phyloP scores from a whole-genome alignment of 2,888 invertebrate species.

The Cataglyphis rosenhaueri region DNA sequence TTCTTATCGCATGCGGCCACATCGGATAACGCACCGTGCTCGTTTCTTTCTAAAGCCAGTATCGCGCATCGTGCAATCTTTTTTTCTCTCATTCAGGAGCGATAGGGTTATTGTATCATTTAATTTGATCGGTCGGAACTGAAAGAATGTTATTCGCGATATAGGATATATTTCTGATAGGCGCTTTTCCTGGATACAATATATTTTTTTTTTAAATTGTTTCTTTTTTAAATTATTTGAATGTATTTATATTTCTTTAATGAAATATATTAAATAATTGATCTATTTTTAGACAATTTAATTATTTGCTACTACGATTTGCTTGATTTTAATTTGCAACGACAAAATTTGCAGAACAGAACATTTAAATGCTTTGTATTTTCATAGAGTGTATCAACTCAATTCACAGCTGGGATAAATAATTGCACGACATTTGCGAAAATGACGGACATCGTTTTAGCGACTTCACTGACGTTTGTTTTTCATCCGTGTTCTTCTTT shows the following conservation, averaged over 20 bases:
- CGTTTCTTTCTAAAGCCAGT: conserved; percentile 59
- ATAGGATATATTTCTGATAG: background rate
- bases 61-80: conserved; percentile 46
- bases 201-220: background rate
- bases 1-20: conserved; percentile 75
- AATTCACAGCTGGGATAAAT: background rate
- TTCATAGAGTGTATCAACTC: conserved; percentile 5
- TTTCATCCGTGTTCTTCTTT: conserved; percentile 35
- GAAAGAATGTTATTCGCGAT: background rate
- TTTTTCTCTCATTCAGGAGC: background rate
- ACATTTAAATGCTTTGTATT: background rate
- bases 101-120: conserved; percentile 17
- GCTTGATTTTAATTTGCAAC: background rate
- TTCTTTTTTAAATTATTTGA: background rate
- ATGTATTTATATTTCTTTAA: background rate
- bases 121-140: conserved; percentile 28
- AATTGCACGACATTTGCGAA: conserved; percentile 11
- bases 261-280: background rate
- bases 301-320: background rate
- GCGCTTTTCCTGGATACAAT: background rate
- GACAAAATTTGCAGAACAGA: too few species aligned
- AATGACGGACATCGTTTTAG: conserved; percentile 6
- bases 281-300: background rate
- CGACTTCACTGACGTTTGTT: conserved; percentile 23
- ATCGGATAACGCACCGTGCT: conserved; percentile 44